Evolutionary conservation across 2,113 vertebrate species (phyloP), one percentile per base, ranked within the genome.

Genomic region (Mesitornis unicolor): DNA sequence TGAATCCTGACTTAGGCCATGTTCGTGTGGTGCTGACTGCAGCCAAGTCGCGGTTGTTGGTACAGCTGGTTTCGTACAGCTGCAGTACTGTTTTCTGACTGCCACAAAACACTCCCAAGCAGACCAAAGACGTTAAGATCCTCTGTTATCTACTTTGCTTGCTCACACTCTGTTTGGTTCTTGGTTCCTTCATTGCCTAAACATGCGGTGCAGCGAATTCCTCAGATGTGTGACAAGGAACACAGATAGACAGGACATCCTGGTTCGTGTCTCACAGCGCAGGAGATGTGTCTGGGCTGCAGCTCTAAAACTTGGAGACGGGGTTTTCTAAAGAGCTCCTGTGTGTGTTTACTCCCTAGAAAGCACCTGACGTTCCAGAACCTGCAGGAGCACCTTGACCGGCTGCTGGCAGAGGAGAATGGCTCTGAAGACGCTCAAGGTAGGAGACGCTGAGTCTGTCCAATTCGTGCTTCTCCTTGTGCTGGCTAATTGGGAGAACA

Each of bases 351-450:
- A 84, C 95, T 93, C 35, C 71, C 42, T 97, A 99, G 99, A 97
- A 99, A 99, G 96, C 96, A 98, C 47, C 96, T 99, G 86, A 99
- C 98, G 42, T 99, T 99, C 98, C 99, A 99, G 97, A 99, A 99
- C 54, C 97, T 99, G 11, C 97, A 98, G 38, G 97, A 98, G 77
- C 99, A 99, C 88, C 97, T 99, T 95, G 99, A 99, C 87, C 97
- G 94, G 25, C 96, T 99, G 76, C 91, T 99, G n/a, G 97, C 98
- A 42, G 99, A 99, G 59, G 99, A 98, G 42, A 95, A 96, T 56
- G 93, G 97, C 17, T 48, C 97, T 0, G 99, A 99, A 83, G 99
- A 99, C 6, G 94, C 89, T 78, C 95, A 79, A 98, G 99, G 99
- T 99, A 97, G 35, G 93, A 93, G 60, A 38, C 25, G 6, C 13